Base-by-base conservation (phyloP, 1,140 invertebrate genomes). In the Myzus persicae region DNA sequence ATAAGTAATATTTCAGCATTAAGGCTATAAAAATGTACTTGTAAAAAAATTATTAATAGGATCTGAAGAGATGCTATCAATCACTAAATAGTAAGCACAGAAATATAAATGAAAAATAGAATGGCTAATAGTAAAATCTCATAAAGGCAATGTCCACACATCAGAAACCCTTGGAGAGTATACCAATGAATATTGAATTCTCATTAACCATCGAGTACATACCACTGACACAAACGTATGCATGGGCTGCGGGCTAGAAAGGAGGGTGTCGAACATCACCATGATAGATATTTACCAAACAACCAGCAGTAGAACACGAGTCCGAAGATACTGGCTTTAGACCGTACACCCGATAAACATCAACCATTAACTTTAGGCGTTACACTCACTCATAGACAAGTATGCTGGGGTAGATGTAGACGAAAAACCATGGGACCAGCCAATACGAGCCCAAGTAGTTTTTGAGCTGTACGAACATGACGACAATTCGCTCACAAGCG, bases 381-480 rank as follows among this genome's bases (percentile, higher is more conserved):
- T 26, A 36, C 46, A 92, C 90, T 92, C 22, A 92, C 90, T 92
- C 90, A n/a, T 92, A 92, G 42, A 92, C 67, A 11, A 92, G 90
- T 48, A 92, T 26, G 67, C 59, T 92, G 44, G 90, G 90, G 4
- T 92, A 92, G 67, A 92, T 82, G 44, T 92, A 92, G 20, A 82
- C 67, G 4, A 92, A 92, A 46, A 92, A 92, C 90, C 90, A 92
- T 7, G 67, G 67, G 24, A 76, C 44, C 90, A 92, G 24, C 90
- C 90, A 92, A 22, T 92, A 92, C 24, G 90, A 38, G 42, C 90
- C 90, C 76, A 92, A 0, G 36, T 92, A 92, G 8, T 92, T 54
- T 8, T 92, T 92, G 4, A 92, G 90, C 44, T 92, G 90, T 38
- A 92, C 22, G 36, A 92, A 82, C 90, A 46, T 81, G 31, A 92